Evolutionary conservation across 2,888 invertebrate species (phyloP).

Genomic region (Gibbula magus): DNA sequence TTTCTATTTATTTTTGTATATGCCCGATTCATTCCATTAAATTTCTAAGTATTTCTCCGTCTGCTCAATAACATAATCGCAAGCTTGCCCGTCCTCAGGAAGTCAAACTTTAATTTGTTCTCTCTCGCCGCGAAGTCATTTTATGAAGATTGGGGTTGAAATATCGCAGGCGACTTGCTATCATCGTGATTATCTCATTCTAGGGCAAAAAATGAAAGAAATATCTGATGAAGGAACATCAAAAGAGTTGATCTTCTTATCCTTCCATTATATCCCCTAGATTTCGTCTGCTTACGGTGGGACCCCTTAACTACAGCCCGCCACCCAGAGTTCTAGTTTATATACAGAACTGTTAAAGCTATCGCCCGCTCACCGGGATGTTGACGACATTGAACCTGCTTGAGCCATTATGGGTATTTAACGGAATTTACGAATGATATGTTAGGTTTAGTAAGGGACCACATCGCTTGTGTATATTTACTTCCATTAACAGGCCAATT

Average conservation of each 20-base stretch:
- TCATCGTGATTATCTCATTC: slow-evolving; percentile 23
- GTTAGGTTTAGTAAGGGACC: slow-evolving; percentile 1
- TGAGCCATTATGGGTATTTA: slow-evolving; percentile 19
- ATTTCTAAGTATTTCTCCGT: too few species aligned
- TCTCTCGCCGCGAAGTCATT: too few species aligned
- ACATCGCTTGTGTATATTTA: slow-evolving; percentile 2
- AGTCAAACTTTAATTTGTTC: too few species aligned
- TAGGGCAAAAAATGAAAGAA: slow-evolving; percentile 12
- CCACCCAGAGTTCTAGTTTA: slow-evolving; percentile 26
- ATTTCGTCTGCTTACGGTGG: slow-evolving; percentile 12
- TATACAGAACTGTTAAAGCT: slow-evolving; percentile 27
- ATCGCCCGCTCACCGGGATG: slow-evolving; percentile 27
- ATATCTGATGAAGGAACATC: neutral
- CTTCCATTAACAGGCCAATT: slow-evolving; percentile 14
- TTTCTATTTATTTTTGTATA: neutral
- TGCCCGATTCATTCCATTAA: neutral
- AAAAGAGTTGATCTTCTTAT: slow-evolving; percentile 4
- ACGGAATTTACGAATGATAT: slow-evolving; percentile 20
- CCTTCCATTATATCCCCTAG: slow-evolving; percentile 11
- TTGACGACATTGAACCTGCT: slow-evolving; percentile 24
- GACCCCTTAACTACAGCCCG: neutral
- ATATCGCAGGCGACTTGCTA: slow-evolving; percentile 16
- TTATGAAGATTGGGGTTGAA: slow-evolving; percentile 11
- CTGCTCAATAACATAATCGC: too few species aligned
- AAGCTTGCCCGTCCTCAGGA: too few species aligned